phyloP scores from a whole-genome alignment of 2,888 invertebrate genomes.

The Dryocosmus kuriphilus region DNA sequence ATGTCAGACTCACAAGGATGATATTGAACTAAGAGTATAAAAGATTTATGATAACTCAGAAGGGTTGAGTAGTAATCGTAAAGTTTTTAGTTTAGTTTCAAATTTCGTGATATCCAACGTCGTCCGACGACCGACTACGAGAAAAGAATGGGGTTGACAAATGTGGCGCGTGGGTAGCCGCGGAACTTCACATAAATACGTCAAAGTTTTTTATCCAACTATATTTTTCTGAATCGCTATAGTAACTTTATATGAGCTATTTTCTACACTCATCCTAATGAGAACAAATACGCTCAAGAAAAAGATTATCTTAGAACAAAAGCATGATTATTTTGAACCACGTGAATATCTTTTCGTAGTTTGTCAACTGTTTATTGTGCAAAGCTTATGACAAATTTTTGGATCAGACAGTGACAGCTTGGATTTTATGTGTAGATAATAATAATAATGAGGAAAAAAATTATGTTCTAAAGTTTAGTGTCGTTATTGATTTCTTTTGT shows the following conservation, averaged over 20 bases:
- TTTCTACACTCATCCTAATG: not conserved
- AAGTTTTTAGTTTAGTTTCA: conserved; percentile 33
- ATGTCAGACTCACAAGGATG: not conserved
- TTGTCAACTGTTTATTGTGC: too few relatives aligned
- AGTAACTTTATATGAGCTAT: conserved; percentile 22
- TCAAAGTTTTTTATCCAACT: conserved; percentile 10
- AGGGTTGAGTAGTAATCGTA: conserved; percentile 12
- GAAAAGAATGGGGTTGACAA: conserved; percentile 32
- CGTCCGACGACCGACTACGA: conserved; percentile 11
- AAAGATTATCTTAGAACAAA: too few relatives aligned
- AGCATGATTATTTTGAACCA: too few relatives aligned
- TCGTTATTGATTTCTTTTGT: not conserved
- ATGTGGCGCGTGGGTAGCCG: conserved; percentile 35
- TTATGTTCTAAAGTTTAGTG: not conserved
- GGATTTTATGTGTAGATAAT: too few relatives aligned
- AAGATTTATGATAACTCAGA: conserved; percentile 8
- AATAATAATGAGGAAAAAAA: too few relatives aligned
- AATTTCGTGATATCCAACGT: conserved; percentile 13
- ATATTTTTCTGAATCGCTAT: conserved; percentile 11
- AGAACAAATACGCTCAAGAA: too few relatives aligned
- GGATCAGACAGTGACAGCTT: too few relatives aligned
- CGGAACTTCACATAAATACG: conserved; percentile 5
- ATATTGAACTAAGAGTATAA: not conserved
- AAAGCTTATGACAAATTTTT: too few relatives aligned
- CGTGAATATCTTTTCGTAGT: too few relatives aligned